A percentile compares a stretch with the other conserved stretches of the same genome.
Evolutionary conservation across 2,797 vertebrate genomes (phyloP).

Genomic region (Anableps anableps): DNA sequence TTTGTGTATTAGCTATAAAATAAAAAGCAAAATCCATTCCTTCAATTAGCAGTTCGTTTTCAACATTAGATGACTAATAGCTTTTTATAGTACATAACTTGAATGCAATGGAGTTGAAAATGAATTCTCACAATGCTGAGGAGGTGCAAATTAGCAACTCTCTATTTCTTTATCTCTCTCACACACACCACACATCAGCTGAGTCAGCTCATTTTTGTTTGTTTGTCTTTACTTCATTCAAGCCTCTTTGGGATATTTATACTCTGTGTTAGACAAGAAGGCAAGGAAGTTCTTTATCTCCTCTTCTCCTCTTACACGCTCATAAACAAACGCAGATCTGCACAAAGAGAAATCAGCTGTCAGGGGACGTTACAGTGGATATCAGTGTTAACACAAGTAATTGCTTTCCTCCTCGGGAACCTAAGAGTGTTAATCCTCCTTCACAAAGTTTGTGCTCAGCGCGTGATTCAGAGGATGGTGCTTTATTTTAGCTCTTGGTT

Average conservation of each 20-base stretch:
- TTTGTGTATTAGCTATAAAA: background rate
- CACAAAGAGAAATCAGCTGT: slow-evolving; percentile 54
- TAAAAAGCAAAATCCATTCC: slow-evolving; percentile 19
- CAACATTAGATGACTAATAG: slow-evolving; percentile 19
- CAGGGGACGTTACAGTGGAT: slow-evolving; percentile 63
- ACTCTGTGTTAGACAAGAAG: slow-evolving; percentile 35
- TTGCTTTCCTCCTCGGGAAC: slow-evolving; percentile 66
- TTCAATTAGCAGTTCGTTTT: slow-evolving; percentile 25
- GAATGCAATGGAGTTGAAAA: slow-evolving; percentile 50
- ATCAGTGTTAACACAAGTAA: slow-evolving; percentile 76
- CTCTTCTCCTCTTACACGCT: slow-evolving; percentile 19
- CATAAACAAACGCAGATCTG: slow-evolving; percentile 21
- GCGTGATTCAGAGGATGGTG: slow-evolving; percentile 37
- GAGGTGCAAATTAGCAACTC: slow-evolving; percentile 52
- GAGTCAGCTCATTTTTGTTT: slow-evolving; percentile 68
- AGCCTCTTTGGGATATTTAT: slow-evolving; percentile 46
- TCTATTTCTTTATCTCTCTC: slow-evolving; percentile 14
- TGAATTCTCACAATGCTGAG: slow-evolving; percentile 34
- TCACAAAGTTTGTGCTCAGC: slow-evolving; percentile 65
- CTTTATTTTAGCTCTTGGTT: slow-evolving; percentile 51
- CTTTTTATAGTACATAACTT: slow-evolving; percentile 27
- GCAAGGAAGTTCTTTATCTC: slow-evolving; percentile 49
- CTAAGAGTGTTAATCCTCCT: slow-evolving; percentile 69
- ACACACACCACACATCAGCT: slow-evolving; percentile 23
- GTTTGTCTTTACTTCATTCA: slow-evolving; percentile 63